Percentiles rank a stretch among this genome's conserved stretches.
Evolutionary conservation across 2,797 vertebrate species (phyloP).

Genomic region (Tinamus major): DNA sequence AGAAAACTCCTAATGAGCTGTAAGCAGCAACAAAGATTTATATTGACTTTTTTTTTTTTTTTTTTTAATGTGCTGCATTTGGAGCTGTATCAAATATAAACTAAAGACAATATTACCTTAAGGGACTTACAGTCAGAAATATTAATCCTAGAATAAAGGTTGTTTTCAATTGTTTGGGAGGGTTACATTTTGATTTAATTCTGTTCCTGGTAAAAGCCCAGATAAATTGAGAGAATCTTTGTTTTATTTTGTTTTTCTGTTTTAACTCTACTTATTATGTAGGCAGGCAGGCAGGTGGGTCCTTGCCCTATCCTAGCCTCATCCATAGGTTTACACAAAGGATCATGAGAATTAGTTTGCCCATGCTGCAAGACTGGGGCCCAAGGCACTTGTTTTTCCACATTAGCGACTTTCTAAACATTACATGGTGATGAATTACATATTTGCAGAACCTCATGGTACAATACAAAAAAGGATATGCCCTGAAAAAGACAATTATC

Average conservation of each 20-base stretch:
- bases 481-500: background rate
- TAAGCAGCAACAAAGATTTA: slow-evolving; percentile 14
- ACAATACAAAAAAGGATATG: background rate
- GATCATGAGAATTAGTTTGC: background rate
- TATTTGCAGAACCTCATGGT: background rate
- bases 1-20: background rate
- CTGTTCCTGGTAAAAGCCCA: background rate
- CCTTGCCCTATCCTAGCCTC: background rate
- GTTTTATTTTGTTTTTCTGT: background rate
- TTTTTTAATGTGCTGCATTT: background rate
- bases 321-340: background rate
- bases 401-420: background rate
- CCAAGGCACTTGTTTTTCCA: background rate
- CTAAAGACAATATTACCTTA: background rate
- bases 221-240: background rate
- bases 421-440: background rate
- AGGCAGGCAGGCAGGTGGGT: background rate
- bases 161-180: background rate
- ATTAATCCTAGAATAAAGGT: background rate
- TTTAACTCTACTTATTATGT: background rate
- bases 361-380: background rate
- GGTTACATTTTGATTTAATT: background rate
- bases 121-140: background rate
- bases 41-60: slow-evolving; percentile 32
- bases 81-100: background rate